Evolutionary conservation across 2,113 vertebrate species (phyloP).

Genomic region (Bufo bufo): DNA sequence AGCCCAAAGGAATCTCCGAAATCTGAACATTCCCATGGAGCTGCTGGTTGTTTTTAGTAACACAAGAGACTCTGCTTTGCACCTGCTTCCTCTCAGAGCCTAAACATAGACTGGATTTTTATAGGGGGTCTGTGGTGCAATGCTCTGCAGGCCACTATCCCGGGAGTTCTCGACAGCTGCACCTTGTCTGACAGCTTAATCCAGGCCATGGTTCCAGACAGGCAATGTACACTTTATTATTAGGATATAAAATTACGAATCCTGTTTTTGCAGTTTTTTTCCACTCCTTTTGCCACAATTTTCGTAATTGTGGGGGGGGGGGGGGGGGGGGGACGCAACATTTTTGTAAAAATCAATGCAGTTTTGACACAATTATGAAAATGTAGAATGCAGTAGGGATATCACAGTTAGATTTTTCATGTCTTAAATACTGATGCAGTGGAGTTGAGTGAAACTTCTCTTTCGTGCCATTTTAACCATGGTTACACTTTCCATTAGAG

Average conservation of each 20-base stretch:
- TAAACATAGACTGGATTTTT: conserved; percentile 2
- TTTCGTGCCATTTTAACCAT: no score
- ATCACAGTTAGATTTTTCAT: no score
- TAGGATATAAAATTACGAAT: not conserved
- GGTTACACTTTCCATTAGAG: no score
- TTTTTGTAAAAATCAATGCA: no score
- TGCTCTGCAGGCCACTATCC: not conserved
- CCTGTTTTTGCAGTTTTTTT: not conserved
- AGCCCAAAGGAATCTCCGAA: not conserved
- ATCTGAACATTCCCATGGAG: not conserved
- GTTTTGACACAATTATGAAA: no score
- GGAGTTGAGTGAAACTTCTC: no score
- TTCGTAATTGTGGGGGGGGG: not conserved
- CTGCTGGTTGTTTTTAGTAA: not conserved
- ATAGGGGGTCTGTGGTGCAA: not conserved
- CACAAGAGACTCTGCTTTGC: not conserved
- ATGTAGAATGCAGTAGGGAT: no score
- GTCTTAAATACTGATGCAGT: no score
- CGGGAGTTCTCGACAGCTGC: not conserved
- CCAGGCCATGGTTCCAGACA: not conserved
- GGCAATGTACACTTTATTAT: not conserved
- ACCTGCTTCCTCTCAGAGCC: conserved; percentile 4
- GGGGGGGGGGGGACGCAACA: no score
- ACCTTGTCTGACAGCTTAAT: not conserved
- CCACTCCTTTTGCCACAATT: not conserved